Conservation (phyloP, 2,888 invertebrate genomes). For the Sesamia inferens region DNA sequence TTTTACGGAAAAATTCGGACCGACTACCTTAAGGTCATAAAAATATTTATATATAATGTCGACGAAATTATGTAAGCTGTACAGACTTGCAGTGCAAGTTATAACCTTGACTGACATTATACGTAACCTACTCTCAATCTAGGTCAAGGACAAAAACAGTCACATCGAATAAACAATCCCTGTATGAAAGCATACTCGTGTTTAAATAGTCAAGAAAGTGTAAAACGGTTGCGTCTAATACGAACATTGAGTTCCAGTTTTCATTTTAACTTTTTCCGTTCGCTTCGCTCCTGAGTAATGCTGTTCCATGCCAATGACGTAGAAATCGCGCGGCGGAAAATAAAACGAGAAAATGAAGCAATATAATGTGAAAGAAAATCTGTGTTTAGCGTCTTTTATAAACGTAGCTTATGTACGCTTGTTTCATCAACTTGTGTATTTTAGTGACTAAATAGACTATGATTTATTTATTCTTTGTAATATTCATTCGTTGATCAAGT, state of each 20-base stretch:
- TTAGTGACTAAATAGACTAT: conserved; percentile 29
- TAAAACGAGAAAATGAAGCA: conserved; percentile 53
- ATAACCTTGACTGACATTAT: conserved; percentile 33
- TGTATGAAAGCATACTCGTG: conserved; percentile 27
- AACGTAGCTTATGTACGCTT: conserved; percentile 1
- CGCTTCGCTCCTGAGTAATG: conserved; percentile 52
- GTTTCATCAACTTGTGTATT: conserved; percentile 46
- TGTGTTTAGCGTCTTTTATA: conserved; percentile 39
- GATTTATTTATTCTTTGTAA: conserved; percentile 30
- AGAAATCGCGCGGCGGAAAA: conserved; percentile 44
- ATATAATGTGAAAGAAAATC: conserved; percentile 41
- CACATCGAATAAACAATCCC: conserved; percentile 40
- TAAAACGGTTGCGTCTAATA: conserved; percentile 35
- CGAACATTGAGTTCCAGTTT: conserved; percentile 41
- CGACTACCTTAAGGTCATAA: background rate
- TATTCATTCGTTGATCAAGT: conserved; percentile 7
- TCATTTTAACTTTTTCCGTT: conserved; percentile 55
- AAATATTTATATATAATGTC: background rate
- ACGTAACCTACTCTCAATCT: conserved; percentile 19
- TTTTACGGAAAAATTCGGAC: background rate
- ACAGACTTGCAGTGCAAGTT: conserved; percentile 30
- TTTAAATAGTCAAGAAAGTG: conserved; percentile 26
- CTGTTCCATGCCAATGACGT: conserved; percentile 48
- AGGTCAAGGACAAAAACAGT: conserved; percentile 41
- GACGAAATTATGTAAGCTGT: conserved; percentile 4